Evolutionary conservation across 2,797 vertebrate genomes (phyloP).

Genomic region (Poecilia velifera): DNA sequence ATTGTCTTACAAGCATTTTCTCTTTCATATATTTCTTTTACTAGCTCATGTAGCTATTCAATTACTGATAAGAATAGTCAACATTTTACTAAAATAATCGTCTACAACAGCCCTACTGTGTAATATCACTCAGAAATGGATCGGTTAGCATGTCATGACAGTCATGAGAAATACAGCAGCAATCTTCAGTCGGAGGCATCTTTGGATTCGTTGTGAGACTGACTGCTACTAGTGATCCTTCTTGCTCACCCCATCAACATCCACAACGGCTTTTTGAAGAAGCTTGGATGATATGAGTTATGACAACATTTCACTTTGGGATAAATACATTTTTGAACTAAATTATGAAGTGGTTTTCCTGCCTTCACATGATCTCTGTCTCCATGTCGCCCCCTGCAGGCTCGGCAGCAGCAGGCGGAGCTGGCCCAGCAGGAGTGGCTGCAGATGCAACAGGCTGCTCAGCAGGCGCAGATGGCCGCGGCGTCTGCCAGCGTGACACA

Average conservation of each 20-base stretch:
- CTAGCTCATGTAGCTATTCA: too few relatives aligned
- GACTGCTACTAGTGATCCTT: neutral
- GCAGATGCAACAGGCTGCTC: slow-evolving; percentile 99
- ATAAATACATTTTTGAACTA: neutral
- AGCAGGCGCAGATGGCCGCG: slow-evolving; percentile 96
- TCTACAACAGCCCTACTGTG: neutral
- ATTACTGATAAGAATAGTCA: too few relatives aligned
- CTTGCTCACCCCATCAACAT: neutral
- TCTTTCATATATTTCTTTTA: too few relatives aligned
- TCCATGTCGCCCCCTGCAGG: slow-evolving; percentile 73
- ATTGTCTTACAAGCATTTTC: too few relatives aligned
- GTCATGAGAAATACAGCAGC: neutral
- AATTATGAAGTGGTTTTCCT: neutral
- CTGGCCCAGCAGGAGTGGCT: slow-evolving; percentile 98
- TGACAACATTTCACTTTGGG: neutral
- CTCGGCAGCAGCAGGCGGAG: slow-evolving; percentile 98
- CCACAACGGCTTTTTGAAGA: neutral
- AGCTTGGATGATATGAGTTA: neutral
- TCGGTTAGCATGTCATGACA: neutral
- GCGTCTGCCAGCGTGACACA: slow-evolving; percentile 92
- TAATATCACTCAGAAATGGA: neutral
- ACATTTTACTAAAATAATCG: too few relatives aligned
- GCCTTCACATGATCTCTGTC: neutral
- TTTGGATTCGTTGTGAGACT: neutral
- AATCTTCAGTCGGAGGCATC: neutral